phyloP scores from a whole-genome alignment of 2,797 vertebrate species.

The Neopelma chrysocephalum region DNA sequence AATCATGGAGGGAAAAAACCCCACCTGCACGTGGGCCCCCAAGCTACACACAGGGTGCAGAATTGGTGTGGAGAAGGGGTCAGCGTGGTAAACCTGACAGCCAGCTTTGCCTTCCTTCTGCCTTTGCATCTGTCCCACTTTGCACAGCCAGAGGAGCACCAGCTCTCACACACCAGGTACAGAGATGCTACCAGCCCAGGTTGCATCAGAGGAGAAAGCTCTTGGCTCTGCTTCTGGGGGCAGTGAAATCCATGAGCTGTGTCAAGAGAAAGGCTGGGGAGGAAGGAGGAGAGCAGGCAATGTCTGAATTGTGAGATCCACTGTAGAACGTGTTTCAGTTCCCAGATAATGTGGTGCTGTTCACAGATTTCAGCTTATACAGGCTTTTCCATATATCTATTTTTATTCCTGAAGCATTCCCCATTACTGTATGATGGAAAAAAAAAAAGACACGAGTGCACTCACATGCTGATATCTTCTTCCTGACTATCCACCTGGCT shows the following conservation, averaged over 20 bases:
- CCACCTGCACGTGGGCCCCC: fast-evolving
- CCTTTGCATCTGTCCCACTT: background rate
- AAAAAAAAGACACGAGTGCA: background rate
- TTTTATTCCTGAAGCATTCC: constrained; percentile 39
- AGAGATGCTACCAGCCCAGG: fast-evolving
- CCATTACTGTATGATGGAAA: background rate
- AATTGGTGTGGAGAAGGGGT: background rate
- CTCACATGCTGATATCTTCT: background rate
- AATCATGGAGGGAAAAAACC: fast-evolving
- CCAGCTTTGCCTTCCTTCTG: background rate
- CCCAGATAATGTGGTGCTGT: background rate
- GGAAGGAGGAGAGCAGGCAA: background rate
- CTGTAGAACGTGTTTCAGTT: background rate
- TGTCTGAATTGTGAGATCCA: background rate
- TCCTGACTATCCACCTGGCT: background rate
- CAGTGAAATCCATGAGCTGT: background rate
- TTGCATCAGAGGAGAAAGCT: background rate
- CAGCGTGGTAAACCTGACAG: fast-evolving
- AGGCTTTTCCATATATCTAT: constrained; percentile 40
- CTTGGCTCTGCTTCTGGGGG: background rate
- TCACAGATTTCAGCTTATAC: constrained; percentile 49
- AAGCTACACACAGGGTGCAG: background rate
- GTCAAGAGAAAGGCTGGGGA: background rate
- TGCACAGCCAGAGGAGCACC: background rate
- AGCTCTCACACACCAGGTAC: background rate